Evolutionary conservation across 2,797 vertebrate genomes (phyloP).

Genomic region (Platyrinchus mystaceus): DNA sequence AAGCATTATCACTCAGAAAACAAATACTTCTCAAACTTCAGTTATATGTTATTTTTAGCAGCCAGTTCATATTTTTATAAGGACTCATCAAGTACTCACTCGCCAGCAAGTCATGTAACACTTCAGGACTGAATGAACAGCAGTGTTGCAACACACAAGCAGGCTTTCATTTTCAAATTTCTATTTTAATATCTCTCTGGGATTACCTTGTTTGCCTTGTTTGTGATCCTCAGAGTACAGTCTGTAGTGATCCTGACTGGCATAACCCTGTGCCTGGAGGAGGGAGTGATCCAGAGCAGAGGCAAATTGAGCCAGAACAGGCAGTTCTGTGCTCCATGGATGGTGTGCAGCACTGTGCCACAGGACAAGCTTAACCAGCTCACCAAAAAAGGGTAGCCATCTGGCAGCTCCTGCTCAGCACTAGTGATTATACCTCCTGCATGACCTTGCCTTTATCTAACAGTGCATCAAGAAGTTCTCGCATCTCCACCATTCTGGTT

Average conservation of each 20-base stretch:
- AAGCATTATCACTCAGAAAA: neutral
- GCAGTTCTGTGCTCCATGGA: fast-evolving
- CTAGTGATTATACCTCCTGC: neutral
- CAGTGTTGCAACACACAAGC: neutral
- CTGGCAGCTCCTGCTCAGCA: neutral
- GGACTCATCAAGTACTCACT: neutral
- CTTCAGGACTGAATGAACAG: neutral
- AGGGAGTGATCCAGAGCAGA: neutral
- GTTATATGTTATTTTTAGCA: neutral
- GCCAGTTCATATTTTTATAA: neutral
- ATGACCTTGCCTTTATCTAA: neutral
- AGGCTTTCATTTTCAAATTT: neutral
- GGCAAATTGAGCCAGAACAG: neutral
- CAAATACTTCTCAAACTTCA: neutral
- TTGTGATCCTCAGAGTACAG: neutral
- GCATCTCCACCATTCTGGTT: neutral
- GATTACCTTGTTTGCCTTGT: neutral
- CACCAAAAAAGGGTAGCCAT: neutral
- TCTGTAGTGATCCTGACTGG: neutral
- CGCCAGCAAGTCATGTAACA: neutral
- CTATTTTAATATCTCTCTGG: neutral
- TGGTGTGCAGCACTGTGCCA: fast-evolving
- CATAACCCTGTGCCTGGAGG: neutral
- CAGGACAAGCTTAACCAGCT: neutral
- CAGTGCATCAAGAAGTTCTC: neutral